Evolutionary conservation across 2,113 vertebrate genomes (phyloP).

Genomic region (Rhegmatorhina hoffmannsi): DNA sequence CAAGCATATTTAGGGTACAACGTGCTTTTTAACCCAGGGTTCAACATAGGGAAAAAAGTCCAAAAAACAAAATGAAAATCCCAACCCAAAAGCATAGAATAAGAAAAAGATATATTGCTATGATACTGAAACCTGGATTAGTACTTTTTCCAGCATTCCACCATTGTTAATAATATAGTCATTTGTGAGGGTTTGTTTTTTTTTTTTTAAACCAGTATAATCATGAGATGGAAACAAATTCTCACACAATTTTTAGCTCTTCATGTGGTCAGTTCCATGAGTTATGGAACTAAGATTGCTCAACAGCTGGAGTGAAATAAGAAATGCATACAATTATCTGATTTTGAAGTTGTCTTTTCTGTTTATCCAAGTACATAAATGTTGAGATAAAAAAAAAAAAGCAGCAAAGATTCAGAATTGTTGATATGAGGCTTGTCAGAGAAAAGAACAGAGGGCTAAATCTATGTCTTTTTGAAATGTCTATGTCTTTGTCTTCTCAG

Average conservation of each 20-base stretch:
- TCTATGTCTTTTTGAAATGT: neutral
- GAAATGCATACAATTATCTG: neutral
- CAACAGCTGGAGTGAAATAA: neutral
- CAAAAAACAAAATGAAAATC: neutral
- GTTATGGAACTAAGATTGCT: neutral
- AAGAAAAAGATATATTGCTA: neutral
- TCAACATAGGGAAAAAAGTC: rapidly evolving
- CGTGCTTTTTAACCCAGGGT: neutral
- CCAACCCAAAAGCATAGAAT: neutral
- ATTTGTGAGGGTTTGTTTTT: neutral
- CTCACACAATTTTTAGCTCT: slow-evolving; percentile 12
- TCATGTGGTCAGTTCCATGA: neutral
- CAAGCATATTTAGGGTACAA: slow-evolving; percentile 13
- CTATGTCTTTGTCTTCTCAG: neutral
- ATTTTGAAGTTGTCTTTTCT: neutral
- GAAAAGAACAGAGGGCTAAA: neutral
- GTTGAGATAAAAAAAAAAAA: neutral
- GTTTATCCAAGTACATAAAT: neutral
- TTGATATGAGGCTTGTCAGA: neutral
- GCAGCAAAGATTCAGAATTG: neutral
- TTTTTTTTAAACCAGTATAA: neutral
- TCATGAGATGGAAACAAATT: neutral
- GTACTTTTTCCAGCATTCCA: neutral
- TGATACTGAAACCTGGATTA: neutral
- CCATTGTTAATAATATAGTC: neutral